These are phyloP conservation scores for Brachycybe producta DNA, from an alignment of 2,888 invertebrate genomes.

Conservation along the genomic window DNA sequence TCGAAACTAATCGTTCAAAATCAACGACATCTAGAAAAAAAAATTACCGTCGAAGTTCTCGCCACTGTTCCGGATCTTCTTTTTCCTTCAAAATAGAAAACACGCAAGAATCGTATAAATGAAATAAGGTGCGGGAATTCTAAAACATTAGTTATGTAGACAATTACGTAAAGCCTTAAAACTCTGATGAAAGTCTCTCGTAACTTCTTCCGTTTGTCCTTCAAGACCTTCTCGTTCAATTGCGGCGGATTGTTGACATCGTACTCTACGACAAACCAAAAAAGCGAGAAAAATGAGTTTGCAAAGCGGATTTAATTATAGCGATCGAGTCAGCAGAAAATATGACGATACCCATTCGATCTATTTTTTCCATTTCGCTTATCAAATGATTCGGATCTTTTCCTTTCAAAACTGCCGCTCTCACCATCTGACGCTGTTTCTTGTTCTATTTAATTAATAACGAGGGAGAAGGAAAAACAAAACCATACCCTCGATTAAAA, in stretches of 20 bases:
- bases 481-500: background rate
- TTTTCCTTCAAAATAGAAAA: conserved; percentile 53
- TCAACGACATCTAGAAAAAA: background rate
- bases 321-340: no score
- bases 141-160: background rate
- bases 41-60: conserved; percentile 58
- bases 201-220: conserved; percentile 89
- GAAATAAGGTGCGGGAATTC: background rate
- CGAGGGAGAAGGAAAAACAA: background rate
- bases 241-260: conserved; percentile 90
- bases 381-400: conserved; percentile 92
- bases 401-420: conserved; percentile 92
- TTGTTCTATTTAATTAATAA: conserved; percentile 51
- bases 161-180: conserved; percentile 74
- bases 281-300: background rate
- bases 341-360: conserved; percentile 75
- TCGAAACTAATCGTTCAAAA: background rate
- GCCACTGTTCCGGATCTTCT: conserved; percentile 89
- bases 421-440: conserved; percentile 86
- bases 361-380: conserved; percentile 92
- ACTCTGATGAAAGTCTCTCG: conserved; percentile 90
- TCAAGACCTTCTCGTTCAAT: conserved; percentile 87
- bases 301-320: background rate
- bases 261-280: conserved; percentile 52
- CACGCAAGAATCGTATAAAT: conserved; percentile 9